phyloP scores from a whole-genome alignment of 1,140 invertebrate genomes.

The fruit fly (Drosophila melanogaster) region DNA sequence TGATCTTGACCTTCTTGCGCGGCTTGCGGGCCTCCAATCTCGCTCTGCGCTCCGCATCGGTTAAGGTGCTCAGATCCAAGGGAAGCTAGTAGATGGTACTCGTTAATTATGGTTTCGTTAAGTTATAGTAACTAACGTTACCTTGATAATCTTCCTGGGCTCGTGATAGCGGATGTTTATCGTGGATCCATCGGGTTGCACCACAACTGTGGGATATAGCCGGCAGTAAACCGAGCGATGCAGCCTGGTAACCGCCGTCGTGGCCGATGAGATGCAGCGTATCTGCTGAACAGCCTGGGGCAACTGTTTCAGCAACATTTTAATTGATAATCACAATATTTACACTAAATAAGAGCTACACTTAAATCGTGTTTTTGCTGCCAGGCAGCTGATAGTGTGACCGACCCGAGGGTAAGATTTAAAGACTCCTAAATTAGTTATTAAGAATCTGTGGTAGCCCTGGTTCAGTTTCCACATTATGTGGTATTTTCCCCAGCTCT shows the following conservation, averaged over 20 bases:
- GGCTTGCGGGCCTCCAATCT: constrained; percentile 90
- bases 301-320: constrained; percentile 58
- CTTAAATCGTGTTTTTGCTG: constrained; percentile 14
- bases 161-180: constrained; percentile 92
- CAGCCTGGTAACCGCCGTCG: constrained; percentile 89
- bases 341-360: not conserved
- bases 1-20: constrained; percentile 89
- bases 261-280: constrained; percentile 76
- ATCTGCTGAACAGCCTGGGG: constrained; percentile 50
- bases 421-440: not conserved
- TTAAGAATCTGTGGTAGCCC: not conserved
- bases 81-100: constrained; percentile 88
- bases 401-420: not conserved
- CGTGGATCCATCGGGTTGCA: constrained; percentile 93
- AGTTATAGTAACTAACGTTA: constrained; percentile 73
- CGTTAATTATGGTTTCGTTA: constrained; percentile 1
- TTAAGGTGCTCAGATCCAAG: constrained; percentile 89
- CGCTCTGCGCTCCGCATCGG: constrained; percentile 88
- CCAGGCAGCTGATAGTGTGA: constrained; percentile 17
- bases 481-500: not conserved
- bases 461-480: too few species aligned
- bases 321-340: constrained; percentile 9
- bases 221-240: constrained; percentile 89
- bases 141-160: constrained; percentile 93
- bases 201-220: constrained; percentile 90